Evolutionary conservation across 64 coral and sea anemone genomes (phyloP).

Genomic region (Trachythela sp.): DNA sequence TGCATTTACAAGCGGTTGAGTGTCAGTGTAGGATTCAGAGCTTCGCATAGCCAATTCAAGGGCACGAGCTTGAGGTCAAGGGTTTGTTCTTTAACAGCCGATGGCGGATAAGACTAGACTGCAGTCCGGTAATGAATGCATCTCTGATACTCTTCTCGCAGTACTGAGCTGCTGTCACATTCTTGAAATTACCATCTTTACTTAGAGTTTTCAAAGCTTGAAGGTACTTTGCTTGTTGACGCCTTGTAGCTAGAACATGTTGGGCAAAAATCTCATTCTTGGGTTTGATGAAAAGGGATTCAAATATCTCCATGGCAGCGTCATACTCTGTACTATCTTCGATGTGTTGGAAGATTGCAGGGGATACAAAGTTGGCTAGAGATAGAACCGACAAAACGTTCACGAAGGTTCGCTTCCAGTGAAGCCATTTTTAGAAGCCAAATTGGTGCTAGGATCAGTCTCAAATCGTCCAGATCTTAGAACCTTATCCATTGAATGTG

Average conservation of each 20-base stretch:
- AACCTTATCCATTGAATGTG: slow-evolving; percentile 23
- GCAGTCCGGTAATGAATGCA: slow-evolving; percentile 41
- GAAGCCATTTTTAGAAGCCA: slow-evolving; percentile 7
- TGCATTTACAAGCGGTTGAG: slow-evolving; percentile 6
- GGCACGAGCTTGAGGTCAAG: slow-evolving; percentile 48
- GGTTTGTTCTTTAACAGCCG: slow-evolving; percentile 34
- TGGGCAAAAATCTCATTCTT: slow-evolving; percentile 10
- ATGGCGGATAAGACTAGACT: background rate
- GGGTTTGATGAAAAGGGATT: background rate
- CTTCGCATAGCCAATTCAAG: slow-evolving; percentile 47
- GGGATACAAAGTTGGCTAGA: background rate
- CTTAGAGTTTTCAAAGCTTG: background rate
- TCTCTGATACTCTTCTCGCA: slow-evolving; percentile 51
- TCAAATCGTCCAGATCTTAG: slow-evolving; percentile 14
- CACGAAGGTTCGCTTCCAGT: slow-evolving; percentile 3
- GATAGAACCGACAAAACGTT: background rate
- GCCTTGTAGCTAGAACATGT: background rate
- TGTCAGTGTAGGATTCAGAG: slow-evolving; percentile 21
- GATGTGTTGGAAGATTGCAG: background rate
- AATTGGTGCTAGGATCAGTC: slow-evolving; percentile 12
- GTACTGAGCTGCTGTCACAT: slow-evolving; percentile 25
- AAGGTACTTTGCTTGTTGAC: background rate
- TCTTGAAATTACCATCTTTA: slow-evolving; percentile 7
- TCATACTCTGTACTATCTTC: background rate
- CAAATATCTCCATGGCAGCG: background rate